Conservation (phyloP, 2,888 invertebrate species). For the Dermolepida albohirtum region DNA sequence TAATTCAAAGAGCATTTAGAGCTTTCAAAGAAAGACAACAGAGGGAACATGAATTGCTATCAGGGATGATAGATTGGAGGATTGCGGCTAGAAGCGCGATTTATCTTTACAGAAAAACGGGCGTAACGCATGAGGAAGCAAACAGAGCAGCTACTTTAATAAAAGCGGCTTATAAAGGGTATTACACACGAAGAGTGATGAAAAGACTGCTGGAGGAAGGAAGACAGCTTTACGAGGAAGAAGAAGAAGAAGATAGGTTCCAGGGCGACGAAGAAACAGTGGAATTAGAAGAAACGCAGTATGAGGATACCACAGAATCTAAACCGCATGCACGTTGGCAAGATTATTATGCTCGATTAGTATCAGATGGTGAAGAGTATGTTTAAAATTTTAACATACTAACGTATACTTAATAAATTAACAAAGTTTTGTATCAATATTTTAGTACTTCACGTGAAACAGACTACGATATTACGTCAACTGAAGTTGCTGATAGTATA, state of each 20-base stretch:
- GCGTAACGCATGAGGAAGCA: slow-evolving; percentile 61
- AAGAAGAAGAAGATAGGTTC: slow-evolving; percentile 5
- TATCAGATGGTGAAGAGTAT: too few species aligned
- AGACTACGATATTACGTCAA: background rate
- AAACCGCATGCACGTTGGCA: background rate
- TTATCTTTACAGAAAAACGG: slow-evolving; percentile 59
- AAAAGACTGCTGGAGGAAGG: slow-evolving; percentile 51
- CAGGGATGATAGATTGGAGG: slow-evolving; percentile 63
- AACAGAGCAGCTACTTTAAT: slow-evolving; percentile 62
- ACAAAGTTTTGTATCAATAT: too few species aligned
- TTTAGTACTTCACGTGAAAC: background rate
- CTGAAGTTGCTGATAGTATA: slow-evolving; percentile 2
- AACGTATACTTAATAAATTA: too few species aligned
- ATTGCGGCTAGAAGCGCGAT: slow-evolving; percentile 62
- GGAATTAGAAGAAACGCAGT: slow-evolving; percentile 25
- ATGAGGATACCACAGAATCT: slow-evolving; percentile 4
- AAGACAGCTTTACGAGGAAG: slow-evolving; percentile 32
- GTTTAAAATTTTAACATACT: too few species aligned
- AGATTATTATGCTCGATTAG: background rate
- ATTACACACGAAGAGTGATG: slow-evolving; percentile 60
- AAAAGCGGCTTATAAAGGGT: slow-evolving; percentile 64
- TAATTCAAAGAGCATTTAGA: slow-evolving; percentile 58
- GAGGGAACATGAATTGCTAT: slow-evolving; percentile 55
- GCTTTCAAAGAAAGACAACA: slow-evolving; percentile 54
- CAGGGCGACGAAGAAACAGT: background rate